These are phyloP conservation scores for Budorcas taxicolor DNA, from an alignment of 2,113 vertebrate species.

Conservation along the genomic window DNA sequence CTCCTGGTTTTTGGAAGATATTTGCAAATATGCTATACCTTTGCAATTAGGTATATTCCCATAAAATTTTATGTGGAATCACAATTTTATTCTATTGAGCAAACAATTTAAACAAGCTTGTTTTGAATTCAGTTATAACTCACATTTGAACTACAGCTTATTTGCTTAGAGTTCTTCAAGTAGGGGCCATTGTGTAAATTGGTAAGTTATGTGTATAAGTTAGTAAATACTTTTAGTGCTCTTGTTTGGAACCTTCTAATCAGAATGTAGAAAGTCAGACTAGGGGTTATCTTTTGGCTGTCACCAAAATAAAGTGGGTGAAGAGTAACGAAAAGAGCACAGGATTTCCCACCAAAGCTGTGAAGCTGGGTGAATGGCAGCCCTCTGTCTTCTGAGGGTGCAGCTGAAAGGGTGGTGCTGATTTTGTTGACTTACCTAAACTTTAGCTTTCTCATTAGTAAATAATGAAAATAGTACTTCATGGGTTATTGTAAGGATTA, in stretches of 20 bases:
- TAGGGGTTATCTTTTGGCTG: neutral
- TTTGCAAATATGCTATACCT: neutral
- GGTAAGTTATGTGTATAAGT: neutral
- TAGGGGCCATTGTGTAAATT: neutral
- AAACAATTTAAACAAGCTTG: neutral
- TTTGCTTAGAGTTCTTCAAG: neutral
- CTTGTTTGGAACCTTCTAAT: neutral
- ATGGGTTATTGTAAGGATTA: neutral
- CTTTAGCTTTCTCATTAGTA: neutral
- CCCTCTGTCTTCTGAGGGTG: neutral
- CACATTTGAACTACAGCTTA: conserved; percentile 1
- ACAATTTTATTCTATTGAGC: neutral
- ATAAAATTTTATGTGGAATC: conserved; percentile 7
- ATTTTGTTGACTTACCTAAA: neutral
- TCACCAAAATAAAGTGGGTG: neutral
- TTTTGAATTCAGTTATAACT: conserved; percentile 1
- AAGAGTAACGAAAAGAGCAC: neutral
- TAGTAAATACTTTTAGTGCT: neutral
- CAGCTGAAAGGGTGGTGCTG: neutral
- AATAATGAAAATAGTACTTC: neutral
- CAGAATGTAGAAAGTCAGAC: neutral
- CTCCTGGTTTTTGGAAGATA: neutral
- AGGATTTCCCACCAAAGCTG: neutral
- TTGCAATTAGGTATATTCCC: neutral
- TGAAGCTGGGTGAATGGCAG: neutral